Base-by-base conservation (phyloP, 2,113 vertebrate species). In the Xiphias gladius region DNA sequence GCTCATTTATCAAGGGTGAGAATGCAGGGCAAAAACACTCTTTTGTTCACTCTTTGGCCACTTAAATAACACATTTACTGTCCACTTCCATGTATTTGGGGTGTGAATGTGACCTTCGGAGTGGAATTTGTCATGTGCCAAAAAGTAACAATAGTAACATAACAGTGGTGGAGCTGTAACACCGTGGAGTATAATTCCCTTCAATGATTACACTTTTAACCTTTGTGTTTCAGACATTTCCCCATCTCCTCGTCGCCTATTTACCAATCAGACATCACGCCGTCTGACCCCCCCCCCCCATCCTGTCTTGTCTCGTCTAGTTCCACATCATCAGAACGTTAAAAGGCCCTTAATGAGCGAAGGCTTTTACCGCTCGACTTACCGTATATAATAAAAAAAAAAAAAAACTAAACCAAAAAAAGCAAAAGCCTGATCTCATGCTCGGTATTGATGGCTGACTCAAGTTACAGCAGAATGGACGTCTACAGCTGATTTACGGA, bases 141-240 rank as follows among this genome's bases (percentile, higher is more conserved):
- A 13, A 32, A 63, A 52, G 66, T 54, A n/a, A 9, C 28, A 24
- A 24, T 5, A 24, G 14, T 2, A 2, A 2, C 43, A 30, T 2
- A 2, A 2, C 43, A 20, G 30, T 2, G 14, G 24, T 67, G 82
- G 79, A 87, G 88, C 91, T 71, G 78, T 39, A 85, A 84, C 73
- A 55, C 39, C 5, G 1, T 22, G 13, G 22, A 46, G 64, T 14
- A 7, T 48, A 70, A 83, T 63, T 73, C 79, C 2, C 0, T 48
- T 26, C 30, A 24, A 37, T 26, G 88, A 80, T 94, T 93, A 86
- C 78, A 89, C 84, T 83, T n/a, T 93, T 91, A 92, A 91, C 91
- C 70, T 82, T 69, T 17, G 24, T 9, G 13, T 82, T 78, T 65
- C 20, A 52, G 58, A 57, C 62, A 14, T 73, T 76, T 74, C 39